Conservation (phyloP, 2,113 vertebrate species). For the Stegostoma tigrinum region DNA sequence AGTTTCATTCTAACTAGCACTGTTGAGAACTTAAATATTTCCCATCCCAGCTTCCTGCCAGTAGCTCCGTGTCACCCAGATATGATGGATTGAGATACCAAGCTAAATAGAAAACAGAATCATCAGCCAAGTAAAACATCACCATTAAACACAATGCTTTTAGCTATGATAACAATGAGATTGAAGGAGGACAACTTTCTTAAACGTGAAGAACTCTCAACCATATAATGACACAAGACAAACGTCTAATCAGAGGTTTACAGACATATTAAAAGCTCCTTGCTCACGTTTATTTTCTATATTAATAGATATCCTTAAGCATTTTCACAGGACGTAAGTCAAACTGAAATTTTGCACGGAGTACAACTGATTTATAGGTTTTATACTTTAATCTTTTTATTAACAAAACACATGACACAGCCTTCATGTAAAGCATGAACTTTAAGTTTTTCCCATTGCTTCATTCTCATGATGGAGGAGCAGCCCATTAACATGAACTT, state of each 20-base stretch:
- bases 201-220: not conserved
- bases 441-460: not conserved
- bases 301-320: not conserved
- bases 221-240: not conserved
- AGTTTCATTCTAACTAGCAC: not conserved
- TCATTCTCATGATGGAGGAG: not conserved
- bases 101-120: not conserved
- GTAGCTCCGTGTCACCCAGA: not conserved
- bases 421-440: not conserved
- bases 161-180: not conserved
- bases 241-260: not conserved
- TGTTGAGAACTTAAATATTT: not conserved
- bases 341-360: not conserved
- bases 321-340: not conserved
- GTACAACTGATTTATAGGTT: not conserved
- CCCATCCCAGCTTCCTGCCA: not conserved
- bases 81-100: not conserved
- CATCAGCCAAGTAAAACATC: not conserved
- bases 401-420: not conserved
- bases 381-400: not conserved
- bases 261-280: not conserved
- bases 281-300: not conserved
- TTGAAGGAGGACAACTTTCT: not conserved
- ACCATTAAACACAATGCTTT: not conserved
- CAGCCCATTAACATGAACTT: not conserved